Base-by-base conservation (phyloP, 2,113 vertebrate species). In the Puntigrus tetrazona region DNA sequence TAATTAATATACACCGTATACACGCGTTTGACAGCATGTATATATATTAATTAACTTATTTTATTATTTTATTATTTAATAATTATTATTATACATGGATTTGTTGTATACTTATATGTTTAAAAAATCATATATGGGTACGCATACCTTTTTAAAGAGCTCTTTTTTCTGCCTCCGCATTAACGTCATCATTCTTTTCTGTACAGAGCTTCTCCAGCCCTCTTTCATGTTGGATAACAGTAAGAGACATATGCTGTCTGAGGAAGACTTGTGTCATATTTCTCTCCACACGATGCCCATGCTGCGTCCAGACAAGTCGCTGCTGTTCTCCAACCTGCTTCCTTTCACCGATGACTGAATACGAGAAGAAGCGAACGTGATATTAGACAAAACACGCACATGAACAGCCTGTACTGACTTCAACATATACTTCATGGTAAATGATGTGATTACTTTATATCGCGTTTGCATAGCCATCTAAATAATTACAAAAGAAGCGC, bases 251-350 rank as follows among this genome's bases (percentile, higher is more conserved):
- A 83, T 83, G 72, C n/a, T 36, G 82, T 59, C 29, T 75, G 82
- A 83, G 70, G 82, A 84, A 77, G 74, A 25, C 31, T 73, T 57
- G 73, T 69, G 74, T 78, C 59, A 78, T 76, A 69, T 78, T 80
- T 65, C 59, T 65, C 78, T 80, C 41, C 38, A 2, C 41, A 29
- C n/a, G 78, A 80, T 47, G 25, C 61, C 36, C 59, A 80, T 80
- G 78, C 78, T 80, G 78, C 0, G 78, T 65, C 78, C 78, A 80
- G 57, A 63, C 78, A 47, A 63, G 78, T 45, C 45, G 77, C 36
- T 63, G 78, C 78, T 80, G 57, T 80, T 80, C 78, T 80, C 41
- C 78, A 80, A 80, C 78, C 78, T 80, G 78, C 59, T 80, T 45
- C 59, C n/a, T 41, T n/a, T 25, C 38, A 31, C 16, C 25, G 10